Evolutionary conservation across 2,113 vertebrate species (phyloP).

Genomic region (Delphinapterus leucas): DNA sequence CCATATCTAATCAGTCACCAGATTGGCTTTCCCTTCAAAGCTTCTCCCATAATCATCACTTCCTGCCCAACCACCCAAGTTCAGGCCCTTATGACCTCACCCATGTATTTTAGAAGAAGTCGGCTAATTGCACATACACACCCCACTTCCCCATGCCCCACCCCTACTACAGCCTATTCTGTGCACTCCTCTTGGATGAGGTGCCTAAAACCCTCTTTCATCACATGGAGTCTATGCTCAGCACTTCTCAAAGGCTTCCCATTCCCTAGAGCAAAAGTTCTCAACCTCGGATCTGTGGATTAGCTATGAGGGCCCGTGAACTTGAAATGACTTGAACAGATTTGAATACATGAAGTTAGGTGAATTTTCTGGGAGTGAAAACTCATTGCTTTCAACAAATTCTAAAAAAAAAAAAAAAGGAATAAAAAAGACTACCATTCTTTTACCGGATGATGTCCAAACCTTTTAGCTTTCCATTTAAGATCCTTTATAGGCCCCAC

Average conservation of each 20-base stretch:
- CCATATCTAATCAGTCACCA: conserved; percentile 71
- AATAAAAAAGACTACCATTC: background rate
- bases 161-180: background rate
- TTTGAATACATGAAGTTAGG: background rate
- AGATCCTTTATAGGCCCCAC: background rate
- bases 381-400: background rate
- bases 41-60: conserved; percentile 54
- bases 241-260: background rate
- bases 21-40: conserved; percentile 71
- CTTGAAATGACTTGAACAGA: background rate
- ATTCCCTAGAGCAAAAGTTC: background rate
- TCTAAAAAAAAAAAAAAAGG: background rate
- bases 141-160: background rate
- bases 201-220: background rate
- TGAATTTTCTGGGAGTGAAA: background rate
- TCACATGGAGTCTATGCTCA: background rate
- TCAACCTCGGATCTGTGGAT: background rate
- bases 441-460: background rate
- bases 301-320: background rate
- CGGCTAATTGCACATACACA: conserved; percentile 37
- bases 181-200: background rate
- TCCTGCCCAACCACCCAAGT: conserved; percentile 61
- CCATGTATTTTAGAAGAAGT: conserved; percentile 42
- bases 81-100: conserved; percentile 62
- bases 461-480: background rate